Conservation (phyloP, 2,113 vertebrate genomes). For the Mesitornis unicolor region DNA sequence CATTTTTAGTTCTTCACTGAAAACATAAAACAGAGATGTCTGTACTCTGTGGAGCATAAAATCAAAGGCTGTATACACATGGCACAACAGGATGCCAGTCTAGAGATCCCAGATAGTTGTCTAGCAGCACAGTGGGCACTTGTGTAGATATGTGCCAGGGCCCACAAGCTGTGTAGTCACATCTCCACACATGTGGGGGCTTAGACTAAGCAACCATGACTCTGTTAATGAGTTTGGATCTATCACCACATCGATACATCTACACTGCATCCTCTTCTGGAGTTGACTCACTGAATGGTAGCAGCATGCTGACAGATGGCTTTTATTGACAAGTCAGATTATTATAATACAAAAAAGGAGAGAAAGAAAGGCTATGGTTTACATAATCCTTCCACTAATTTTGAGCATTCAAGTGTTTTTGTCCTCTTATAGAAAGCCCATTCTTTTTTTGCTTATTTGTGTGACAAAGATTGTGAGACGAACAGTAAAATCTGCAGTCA, state of each 20-base stretch:
- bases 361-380: background rate
- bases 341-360: background rate
- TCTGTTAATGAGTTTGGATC: background rate
- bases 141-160: background rate
- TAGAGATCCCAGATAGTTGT: background rate
- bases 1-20: constrained; percentile 13
- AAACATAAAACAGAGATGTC: constrained; percentile 1
- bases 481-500: background rate
- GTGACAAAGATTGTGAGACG: background rate
- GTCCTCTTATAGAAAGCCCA: background rate
- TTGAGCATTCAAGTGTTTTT: background rate
- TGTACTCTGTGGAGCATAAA: background rate
- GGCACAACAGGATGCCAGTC: background rate
- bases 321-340: background rate
- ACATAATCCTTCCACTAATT: background rate
- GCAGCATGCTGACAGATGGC: background rate
- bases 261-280: background rate
- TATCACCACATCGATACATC: background rate
- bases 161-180: background rate
- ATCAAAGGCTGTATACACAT: background rate
- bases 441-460: background rate
- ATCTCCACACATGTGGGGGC: background rate
- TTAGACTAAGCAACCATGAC: background rate
- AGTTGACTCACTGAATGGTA: background rate
- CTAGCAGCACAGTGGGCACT: background rate